Conservation (phyloP, 1,140 invertebrate genomes). For the Drosophila nigromelanica region DNA sequence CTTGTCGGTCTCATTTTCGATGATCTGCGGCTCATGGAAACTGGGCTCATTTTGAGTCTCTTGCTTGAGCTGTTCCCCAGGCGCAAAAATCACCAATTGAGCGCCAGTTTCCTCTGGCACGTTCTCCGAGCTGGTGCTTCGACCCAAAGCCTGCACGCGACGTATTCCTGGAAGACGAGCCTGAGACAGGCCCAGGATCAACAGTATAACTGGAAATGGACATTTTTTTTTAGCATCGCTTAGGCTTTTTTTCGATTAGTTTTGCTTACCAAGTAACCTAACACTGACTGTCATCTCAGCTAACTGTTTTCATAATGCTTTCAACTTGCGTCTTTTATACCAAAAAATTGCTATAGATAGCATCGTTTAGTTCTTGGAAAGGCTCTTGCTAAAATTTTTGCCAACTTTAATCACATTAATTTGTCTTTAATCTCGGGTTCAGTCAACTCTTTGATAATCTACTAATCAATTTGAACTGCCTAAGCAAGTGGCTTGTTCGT, state of each 20-base stretch:
- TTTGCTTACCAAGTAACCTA: slow-evolving; percentile 38
- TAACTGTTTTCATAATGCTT: slow-evolving; percentile 32
- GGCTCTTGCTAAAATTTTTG: slow-evolving; percentile 18
- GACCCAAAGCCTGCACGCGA: slow-evolving; percentile 33
- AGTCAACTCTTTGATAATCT: slow-evolving; percentile 34
- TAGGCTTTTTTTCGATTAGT: background rate
- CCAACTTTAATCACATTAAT: slow-evolving; percentile 12
- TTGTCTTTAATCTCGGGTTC: slow-evolving; percentile 33
- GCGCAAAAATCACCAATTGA: slow-evolving; percentile 56
- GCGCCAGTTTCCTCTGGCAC: slow-evolving; percentile 23
- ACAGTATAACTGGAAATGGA: slow-evolving; percentile 24
- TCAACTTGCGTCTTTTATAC: slow-evolving; percentile 51
- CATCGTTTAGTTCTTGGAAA: slow-evolving; percentile 48
- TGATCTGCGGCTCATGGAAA: slow-evolving; percentile 64
- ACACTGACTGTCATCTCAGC: slow-evolving; percentile 36
- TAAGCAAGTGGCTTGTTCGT: slow-evolving; percentile 8
- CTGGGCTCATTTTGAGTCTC: slow-evolving; percentile 32
- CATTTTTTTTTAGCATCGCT: background rate
- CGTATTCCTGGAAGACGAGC: slow-evolving; percentile 35
- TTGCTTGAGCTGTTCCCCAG: slow-evolving; percentile 23
- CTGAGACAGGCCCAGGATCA: slow-evolving; percentile 24
- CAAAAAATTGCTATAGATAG: slow-evolving; percentile 20
- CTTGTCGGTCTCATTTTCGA: slow-evolving; percentile 52
- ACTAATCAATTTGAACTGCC: slow-evolving; percentile 54
- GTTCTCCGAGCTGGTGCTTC: slow-evolving; percentile 18